Conservation (phyloP, 2,797 vertebrate species). For the Oreortyx pictus region DNA sequence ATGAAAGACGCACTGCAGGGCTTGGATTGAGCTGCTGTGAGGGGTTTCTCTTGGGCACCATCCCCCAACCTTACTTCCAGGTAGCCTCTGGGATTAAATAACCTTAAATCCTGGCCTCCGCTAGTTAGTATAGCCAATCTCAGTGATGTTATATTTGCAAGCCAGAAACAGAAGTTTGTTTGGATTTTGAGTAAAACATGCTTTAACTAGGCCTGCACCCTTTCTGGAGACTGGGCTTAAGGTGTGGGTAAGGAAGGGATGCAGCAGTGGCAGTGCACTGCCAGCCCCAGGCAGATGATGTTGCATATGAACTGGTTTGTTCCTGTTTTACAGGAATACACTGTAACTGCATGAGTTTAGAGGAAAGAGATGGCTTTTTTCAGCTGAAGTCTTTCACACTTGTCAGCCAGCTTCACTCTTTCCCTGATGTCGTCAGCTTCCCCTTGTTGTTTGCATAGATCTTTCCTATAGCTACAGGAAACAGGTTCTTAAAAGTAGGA, state of each 20-base stretch:
- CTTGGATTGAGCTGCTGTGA: background rate
- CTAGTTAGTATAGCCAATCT: background rate
- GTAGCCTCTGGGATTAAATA: background rate
- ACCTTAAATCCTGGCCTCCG: background rate
- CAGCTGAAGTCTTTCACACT: background rate
- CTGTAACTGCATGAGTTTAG: background rate
- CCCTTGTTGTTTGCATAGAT: conserved; percentile 22
- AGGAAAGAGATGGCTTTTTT: background rate
- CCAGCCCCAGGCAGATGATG: background rate
- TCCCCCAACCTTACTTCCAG: background rate
- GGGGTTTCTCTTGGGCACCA: background rate
- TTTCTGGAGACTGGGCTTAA: conserved; percentile 6
- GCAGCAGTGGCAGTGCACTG: background rate
- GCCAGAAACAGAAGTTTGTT: conserved; percentile 14
- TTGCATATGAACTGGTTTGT: background rate
- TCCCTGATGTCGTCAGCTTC: background rate
- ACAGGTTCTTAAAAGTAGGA: conserved; percentile 39
- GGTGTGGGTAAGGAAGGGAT: background rate
- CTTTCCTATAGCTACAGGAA: conserved; percentile 48
- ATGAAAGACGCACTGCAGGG: background rate
- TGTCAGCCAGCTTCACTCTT: background rate
- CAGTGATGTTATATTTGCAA: conserved; percentile 15
- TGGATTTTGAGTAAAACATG: conserved; percentile 23
- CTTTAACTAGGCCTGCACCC: background rate
- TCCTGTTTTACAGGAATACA: background rate